Conservation (phyloP, 2,888 invertebrate species). For the Eristalinus sepulchralis region DNA sequence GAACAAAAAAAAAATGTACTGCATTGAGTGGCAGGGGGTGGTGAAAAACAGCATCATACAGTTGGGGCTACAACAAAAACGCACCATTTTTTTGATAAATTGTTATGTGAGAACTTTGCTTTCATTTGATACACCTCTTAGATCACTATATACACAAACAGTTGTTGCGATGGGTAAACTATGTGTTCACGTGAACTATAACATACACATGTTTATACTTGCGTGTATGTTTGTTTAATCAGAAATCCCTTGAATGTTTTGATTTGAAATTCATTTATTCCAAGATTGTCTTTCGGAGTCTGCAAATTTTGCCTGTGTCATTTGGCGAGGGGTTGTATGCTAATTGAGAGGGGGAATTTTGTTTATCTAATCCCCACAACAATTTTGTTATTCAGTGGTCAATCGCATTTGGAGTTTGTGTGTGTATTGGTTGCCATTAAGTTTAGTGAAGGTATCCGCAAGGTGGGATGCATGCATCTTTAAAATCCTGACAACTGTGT, state of each 20-base stretch:
- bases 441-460: background rate
- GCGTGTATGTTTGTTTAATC: background rate
- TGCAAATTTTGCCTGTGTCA: conserved; percentile 4
- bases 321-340: conserved; percentile 10
- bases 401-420: background rate
- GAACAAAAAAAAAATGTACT: conserved; percentile 34
- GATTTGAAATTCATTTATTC: conserved; percentile 61
- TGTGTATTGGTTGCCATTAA: background rate
- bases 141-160: background rate
- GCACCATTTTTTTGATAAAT: conserved; percentile 47
- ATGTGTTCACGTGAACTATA: background rate
- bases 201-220: background rate
- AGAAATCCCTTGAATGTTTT: conserved; percentile 20
- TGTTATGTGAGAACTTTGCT: conserved; percentile 29
- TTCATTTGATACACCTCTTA: background rate
- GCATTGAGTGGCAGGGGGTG: conserved; percentile 38
- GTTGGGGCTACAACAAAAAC: background rate
- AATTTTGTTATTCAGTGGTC: conserved; percentile 4
- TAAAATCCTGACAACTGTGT: background rate
- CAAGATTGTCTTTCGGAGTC: conserved; percentile 32
- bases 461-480: background rate
- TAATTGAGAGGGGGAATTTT: background rate
- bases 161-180: background rate
- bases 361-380: background rate
- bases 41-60: background rate